A percentile compares a stretch with the other conserved stretches of the same genome.
phyloP scores from a whole-genome alignment of 2,113 vertebrate genomes.

The Rhabdomys dilectus region DNA sequence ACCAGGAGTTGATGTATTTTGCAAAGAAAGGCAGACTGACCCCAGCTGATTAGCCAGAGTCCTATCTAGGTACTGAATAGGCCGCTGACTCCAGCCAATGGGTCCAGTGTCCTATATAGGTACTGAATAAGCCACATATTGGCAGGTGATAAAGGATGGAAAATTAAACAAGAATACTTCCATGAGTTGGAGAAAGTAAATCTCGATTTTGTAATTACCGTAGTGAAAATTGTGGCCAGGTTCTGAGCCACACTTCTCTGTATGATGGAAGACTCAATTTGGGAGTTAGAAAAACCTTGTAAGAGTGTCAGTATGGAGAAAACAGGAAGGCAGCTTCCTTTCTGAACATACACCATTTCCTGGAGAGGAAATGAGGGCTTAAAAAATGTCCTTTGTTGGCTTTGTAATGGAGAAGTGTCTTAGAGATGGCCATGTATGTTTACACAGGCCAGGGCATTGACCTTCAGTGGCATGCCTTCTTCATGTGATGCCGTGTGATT shows the following conservation, averaged over 20 bases:
- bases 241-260: conserved; percentile 89
- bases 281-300: conserved; percentile 85
- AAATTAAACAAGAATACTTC: conserved; percentile 75
- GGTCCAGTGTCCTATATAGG: conserved; percentile 53
- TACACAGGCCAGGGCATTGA: conserved; percentile 76
- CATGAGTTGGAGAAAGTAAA: conserved; percentile 82
- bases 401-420: conserved; percentile 87
- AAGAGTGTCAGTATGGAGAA: conserved; percentile 91
- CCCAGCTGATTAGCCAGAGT: conserved; percentile 35
- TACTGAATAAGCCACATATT: conserved; percentile 43
- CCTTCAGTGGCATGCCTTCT: conserved; percentile 60
- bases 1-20: conserved; percentile 67
- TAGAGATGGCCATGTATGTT: conserved; percentile 88
- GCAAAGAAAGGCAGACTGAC: conserved; percentile 64
- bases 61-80: conserved; percentile 61
- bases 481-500: background rate
- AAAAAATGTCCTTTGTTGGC: conserved; percentile 87
- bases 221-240: conserved; percentile 87
- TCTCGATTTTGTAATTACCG: conserved; percentile 73
- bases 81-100: background rate
- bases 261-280: conserved; percentile 86
- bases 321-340: conserved; percentile 98
- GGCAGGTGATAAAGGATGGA: background rate
- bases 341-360: conserved; percentile 92
- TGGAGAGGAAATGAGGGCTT: conserved; percentile 90